Base-by-base conservation (phyloP, 53 echinoderm and acorn worm species). In the Holothuria scabra region DNA sequence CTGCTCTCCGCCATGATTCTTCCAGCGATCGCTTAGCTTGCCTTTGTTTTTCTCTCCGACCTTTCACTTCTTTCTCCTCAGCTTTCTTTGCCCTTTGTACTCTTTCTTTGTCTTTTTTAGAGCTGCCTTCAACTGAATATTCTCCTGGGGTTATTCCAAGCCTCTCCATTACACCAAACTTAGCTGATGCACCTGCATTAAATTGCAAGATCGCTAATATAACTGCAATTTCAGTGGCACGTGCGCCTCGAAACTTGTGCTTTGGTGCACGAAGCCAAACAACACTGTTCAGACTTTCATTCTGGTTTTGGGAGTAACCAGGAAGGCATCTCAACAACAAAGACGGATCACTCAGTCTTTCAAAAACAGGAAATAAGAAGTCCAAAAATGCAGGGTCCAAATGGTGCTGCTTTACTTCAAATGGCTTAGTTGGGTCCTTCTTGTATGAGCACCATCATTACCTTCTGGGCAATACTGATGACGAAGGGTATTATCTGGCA, bases 161-260 rank as follows among this genome's bases (percentile, higher is more conserved):
- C 41, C 63, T 80, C 21, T 80, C 28, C 80, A 80, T 62, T 9
- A 80, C 80, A 8, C 63, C 80, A 80, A 61, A 80, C 59, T 80
- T 79, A 29, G 79, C 60, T 58, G 58, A 79, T 32, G 87, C 58
- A 30, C 89, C 89, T 46, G 66, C 55, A 84, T 89, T 89, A 58
- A 76, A 89, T 68, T 76, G 46, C 32, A 84, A 59, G n/a, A 85
- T 84, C 44, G 89, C 84, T 25, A 89, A 60, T 56, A 63, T 68
- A 25, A 89, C 79, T 56, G 84, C 89, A 67, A 66, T 68, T 46
- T 69, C 59, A 59, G 84, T 85, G 65, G 59, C 59, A 46, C 84
- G 70, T 28, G 89, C 66, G 2, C 80, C 89, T 9, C 52, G 8
- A 24, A 46, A 74, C 35, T 74, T 46, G 74, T 74, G 72, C 41